Conservation (phyloP, 2,797 vertebrate species). For the Periophthalmus magnuspinnatus region DNA sequence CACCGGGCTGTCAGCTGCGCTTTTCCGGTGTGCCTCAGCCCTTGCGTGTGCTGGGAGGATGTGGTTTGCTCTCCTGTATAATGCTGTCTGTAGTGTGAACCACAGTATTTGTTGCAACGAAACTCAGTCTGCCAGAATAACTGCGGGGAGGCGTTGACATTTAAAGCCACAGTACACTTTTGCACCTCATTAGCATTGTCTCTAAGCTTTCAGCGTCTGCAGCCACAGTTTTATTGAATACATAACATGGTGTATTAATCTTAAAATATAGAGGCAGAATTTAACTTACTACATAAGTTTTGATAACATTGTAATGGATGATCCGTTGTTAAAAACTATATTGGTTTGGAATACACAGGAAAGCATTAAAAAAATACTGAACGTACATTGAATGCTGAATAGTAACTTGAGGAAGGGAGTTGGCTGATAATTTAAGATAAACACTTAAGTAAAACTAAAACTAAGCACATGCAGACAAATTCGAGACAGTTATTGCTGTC, state of each 20-base stretch:
- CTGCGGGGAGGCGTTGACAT: slow-evolving; percentile 61
- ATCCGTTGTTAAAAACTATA: too few species aligned
- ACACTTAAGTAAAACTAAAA: not conserved
- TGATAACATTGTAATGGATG: too few species aligned
- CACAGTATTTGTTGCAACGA: slow-evolving; percentile 49
- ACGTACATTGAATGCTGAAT: not conserved
- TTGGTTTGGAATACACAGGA: too few species aligned
- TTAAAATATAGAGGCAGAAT: too few species aligned
- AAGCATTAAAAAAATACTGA: too few species aligned
- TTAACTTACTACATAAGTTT: too few species aligned
- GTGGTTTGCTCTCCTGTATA: slow-evolving; percentile 18
- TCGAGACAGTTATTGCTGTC: not conserved
- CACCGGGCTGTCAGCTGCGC: not conserved
- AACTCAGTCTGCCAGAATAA: slow-evolving; percentile 54
- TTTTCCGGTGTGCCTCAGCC: slow-evolving; percentile 25
- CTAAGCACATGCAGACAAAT: not conserved
- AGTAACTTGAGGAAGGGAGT: not conserved
- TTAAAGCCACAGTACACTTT: slow-evolving; percentile 79
- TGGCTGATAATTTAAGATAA: not conserved
- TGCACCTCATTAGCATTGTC: slow-evolving; percentile 12
- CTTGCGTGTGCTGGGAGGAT: not conserved
- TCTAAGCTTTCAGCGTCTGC: not conserved
- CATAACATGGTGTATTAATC: too few species aligned
- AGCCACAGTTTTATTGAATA: not conserved
- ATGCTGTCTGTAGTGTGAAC: slow-evolving; percentile 33